A percentile compares a stretch with the other conserved stretches of the same genome.
phyloP scores from a whole-genome alignment of 1,140 invertebrate species.

The Cherax destructor region DNA sequence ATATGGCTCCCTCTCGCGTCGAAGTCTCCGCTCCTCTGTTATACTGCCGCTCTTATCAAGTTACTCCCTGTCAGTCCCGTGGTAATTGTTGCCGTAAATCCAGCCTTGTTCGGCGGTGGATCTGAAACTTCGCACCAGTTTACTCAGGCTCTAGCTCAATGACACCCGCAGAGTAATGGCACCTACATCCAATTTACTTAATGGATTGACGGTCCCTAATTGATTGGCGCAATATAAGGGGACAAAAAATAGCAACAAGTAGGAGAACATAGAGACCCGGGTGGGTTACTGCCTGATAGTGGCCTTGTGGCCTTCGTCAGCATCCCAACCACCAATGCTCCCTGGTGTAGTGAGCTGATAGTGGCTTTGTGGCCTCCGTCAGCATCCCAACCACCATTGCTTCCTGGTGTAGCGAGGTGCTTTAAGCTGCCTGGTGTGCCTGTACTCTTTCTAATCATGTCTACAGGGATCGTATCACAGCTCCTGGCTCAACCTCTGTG shows the following conservation, averaged over 20 bases:
- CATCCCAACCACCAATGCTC: too few relatives aligned
- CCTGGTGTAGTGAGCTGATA: too few relatives aligned
- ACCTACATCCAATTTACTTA: constrained; percentile 1
- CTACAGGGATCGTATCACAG: too few relatives aligned
- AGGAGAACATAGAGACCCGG: background rate
- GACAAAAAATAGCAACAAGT: background rate
- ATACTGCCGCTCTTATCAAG: background rate
- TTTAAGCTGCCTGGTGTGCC: too few relatives aligned
- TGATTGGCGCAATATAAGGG: background rate
- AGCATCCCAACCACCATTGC: too few relatives aligned
- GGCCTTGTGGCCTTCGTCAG: too few relatives aligned
- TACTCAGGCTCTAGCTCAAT: background rate
- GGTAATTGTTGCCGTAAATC: background rate
- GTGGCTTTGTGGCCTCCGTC: too few relatives aligned
- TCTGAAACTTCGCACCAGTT: background rate
- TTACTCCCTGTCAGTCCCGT: background rate
- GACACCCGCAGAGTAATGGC: background rate
- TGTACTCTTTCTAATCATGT: too few relatives aligned
- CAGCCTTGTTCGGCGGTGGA: background rate
- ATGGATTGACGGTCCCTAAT: background rate
- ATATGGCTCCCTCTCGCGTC: too few relatives aligned
- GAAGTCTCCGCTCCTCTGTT: too few relatives aligned
- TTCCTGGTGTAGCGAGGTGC: too few relatives aligned
- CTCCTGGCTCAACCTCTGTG: too few relatives aligned
- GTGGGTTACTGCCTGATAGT: background rate